A percentile compares a stretch with the other conserved stretches of the same genome.
These are phyloP conservation scores for Spilarctia lutea DNA, from an alignment of 2,888 invertebrate species.

Conservation along the genomic window DNA sequence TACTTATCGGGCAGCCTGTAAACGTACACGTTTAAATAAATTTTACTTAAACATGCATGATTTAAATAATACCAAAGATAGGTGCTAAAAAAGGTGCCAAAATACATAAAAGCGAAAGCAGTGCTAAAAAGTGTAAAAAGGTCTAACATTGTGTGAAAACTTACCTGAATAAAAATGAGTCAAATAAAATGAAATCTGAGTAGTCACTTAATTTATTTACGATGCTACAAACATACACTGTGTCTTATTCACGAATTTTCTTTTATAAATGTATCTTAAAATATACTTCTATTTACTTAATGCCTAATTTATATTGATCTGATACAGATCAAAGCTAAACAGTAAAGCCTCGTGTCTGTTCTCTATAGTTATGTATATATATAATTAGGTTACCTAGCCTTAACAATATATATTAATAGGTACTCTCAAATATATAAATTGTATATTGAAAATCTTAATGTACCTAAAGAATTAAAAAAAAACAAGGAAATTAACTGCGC, in stretches of 20 bases:
- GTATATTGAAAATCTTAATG: neutral
- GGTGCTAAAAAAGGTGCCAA: neutral
- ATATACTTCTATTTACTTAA: constrained; percentile 36
- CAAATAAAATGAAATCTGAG: constrained; percentile 44
- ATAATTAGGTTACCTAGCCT: neutral
- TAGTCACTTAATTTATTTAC: constrained; percentile 51
- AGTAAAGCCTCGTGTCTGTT: constrained; percentile 71
- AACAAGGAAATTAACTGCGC: neutral
- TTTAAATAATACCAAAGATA: neutral
- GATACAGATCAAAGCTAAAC: constrained; percentile 78
- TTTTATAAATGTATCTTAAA: constrained; percentile 15
- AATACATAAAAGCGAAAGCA: neutral
- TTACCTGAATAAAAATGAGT: constrained; percentile 9
- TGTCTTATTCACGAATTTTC: constrained; percentile 34
- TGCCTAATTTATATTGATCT: constrained; percentile 67
- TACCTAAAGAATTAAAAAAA: neutral
- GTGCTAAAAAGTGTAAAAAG: neutral
- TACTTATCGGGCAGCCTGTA: neutral
- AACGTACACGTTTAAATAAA: neutral
- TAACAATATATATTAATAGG: neutral
- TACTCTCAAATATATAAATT: neutral
- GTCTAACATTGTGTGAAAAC: neutral
- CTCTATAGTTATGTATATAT: constrained; percentile 38
- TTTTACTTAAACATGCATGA: neutral
- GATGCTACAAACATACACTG: constrained; percentile 54